Evolutionary conservation across 1,140 invertebrate species (phyloP).

Genomic region (Drosophila jambulina): DNA sequence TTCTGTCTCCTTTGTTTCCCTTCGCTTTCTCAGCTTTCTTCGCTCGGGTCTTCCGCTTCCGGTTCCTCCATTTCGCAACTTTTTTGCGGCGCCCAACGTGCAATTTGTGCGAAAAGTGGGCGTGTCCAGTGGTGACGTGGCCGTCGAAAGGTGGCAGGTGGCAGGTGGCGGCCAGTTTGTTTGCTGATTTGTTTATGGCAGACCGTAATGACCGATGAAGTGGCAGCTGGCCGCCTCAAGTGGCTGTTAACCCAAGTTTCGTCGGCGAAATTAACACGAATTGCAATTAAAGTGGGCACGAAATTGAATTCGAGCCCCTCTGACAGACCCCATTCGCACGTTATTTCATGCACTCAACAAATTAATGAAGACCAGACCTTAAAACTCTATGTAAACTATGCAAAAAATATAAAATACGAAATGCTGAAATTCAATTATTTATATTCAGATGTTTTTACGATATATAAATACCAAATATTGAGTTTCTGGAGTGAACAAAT

Average conservation of each 20-base stretch:
- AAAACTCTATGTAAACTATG: background rate
- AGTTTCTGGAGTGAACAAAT: background rate
- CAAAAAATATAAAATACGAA: background rate
- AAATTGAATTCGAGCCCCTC: conserved; percentile 46
- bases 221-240: conserved; percentile 45
- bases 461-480: background rate
- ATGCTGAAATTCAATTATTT: no score
- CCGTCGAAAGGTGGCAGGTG: conserved; percentile 14
- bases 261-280: conserved; percentile 65
- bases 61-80: conserved; percentile 41
- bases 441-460: no score
- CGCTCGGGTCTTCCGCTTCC: conserved; percentile 44
- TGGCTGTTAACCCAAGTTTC: conserved; percentile 57
- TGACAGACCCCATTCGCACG: conserved; percentile 12
- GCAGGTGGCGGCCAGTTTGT: conserved; percentile 48
- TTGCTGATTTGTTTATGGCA: conserved; percentile 73
- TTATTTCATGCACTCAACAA: conserved; percentile 8
- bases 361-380: background rate
- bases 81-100: conserved; percentile 47
- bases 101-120: conserved; percentile 59
- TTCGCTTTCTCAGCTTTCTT: conserved; percentile 20
- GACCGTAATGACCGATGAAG: conserved; percentile 69
- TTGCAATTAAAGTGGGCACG: conserved; percentile 73
- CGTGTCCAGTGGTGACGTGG: conserved; percentile 52
- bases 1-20: conserved; percentile 35